These are phyloP conservation scores for Tadarida brasiliensis DNA, from an alignment of 2,797 vertebrate species.

Conservation along the genomic window DNA sequence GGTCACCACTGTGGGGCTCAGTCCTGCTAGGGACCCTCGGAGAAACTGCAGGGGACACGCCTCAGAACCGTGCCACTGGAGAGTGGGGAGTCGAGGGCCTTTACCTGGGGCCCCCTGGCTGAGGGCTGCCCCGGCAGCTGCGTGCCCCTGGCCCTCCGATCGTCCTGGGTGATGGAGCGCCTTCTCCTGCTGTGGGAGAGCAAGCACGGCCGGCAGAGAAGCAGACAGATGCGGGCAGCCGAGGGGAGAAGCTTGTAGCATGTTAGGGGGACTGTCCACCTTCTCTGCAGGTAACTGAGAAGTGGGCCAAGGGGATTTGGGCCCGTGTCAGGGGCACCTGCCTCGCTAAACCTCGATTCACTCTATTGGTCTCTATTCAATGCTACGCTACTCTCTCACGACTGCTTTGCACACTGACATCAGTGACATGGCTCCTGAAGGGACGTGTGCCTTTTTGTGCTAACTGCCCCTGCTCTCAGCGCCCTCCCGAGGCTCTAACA, in stretches of 20 bases:
- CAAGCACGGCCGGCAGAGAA: background rate
- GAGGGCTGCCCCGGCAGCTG: background rate
- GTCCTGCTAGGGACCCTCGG: no score
- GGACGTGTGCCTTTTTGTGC: background rate
- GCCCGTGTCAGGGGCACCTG: background rate
- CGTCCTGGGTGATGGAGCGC: background rate
- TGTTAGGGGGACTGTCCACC: background rate
- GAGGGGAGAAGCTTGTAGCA: background rate
- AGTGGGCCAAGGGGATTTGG: background rate
- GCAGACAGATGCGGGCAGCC: fast-evolving
- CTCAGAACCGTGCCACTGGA: background rate
- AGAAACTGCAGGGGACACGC: no score
- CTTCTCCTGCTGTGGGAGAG: background rate
- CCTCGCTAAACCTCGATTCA: background rate
- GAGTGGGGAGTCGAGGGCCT: fast-evolving
- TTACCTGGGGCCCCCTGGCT: background rate
- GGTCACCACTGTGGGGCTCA: background rate
- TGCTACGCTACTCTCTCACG: background rate
- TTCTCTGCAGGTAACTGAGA: background rate
- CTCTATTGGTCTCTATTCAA: background rate
- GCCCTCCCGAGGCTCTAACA: no score
- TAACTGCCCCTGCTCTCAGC: background rate
- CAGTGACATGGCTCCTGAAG: background rate
- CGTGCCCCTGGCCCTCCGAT: background rate
- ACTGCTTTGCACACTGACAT: no score